Percentiles rank a stretch among this genome's conserved stretches.
Conservation (phyloP, 2,797 vertebrate species). For the Distichodus sexfasciatus region DNA sequence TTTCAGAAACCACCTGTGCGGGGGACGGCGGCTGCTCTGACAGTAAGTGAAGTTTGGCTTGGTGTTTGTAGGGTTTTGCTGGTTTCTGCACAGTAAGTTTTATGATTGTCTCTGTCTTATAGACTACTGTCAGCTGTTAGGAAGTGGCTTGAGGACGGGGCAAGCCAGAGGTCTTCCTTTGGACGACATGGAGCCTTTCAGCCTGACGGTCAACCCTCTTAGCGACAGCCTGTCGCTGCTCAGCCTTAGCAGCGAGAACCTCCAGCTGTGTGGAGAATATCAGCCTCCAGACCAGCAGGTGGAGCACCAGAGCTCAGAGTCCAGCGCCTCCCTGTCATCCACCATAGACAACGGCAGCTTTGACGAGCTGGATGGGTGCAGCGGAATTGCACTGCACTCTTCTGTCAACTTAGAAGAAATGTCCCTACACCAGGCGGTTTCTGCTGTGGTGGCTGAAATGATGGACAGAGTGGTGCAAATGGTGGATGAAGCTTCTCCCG, state of each 20-base stretch:
- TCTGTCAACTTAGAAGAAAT: slow-evolving; percentile 59
- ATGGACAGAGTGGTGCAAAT: slow-evolving; percentile 83
- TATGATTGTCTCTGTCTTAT: slow-evolving; percentile 13
- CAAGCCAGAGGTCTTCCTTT: slow-evolving; percentile 75
- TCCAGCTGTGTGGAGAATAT: slow-evolving; percentile 87
- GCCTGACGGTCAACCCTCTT: slow-evolving; percentile 94
- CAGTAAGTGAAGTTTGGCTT: slow-evolving; percentile 68
- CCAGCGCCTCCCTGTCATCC: slow-evolving; percentile 88
- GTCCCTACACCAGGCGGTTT: slow-evolving; percentile 80
- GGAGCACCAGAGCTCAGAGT: slow-evolving; percentile 89
- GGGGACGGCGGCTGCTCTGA: slow-evolving; percentile 79
- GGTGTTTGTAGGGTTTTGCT: too few species aligned
- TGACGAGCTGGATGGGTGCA: slow-evolving; percentile 83
- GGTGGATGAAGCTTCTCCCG: slow-evolving; percentile 65
- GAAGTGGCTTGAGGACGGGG: slow-evolving; percentile 68
- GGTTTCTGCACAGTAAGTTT: background rate
- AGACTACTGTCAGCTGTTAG: slow-evolving; percentile 75
- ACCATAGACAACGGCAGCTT: slow-evolving; percentile 87
- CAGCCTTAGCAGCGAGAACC: slow-evolving; percentile 95
- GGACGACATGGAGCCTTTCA: slow-evolving; percentile 95
- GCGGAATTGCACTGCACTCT: slow-evolving; percentile 22
- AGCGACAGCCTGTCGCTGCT: slow-evolving; percentile 93
- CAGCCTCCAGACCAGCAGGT: slow-evolving; percentile 83
- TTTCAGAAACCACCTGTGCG: slow-evolving; percentile 66
- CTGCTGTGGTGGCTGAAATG: slow-evolving; percentile 83